These are phyloP conservation scores for Girardia tigrina DNA, from an alignment of 2,888 invertebrate genomes.

Conservation along the genomic window DNA sequence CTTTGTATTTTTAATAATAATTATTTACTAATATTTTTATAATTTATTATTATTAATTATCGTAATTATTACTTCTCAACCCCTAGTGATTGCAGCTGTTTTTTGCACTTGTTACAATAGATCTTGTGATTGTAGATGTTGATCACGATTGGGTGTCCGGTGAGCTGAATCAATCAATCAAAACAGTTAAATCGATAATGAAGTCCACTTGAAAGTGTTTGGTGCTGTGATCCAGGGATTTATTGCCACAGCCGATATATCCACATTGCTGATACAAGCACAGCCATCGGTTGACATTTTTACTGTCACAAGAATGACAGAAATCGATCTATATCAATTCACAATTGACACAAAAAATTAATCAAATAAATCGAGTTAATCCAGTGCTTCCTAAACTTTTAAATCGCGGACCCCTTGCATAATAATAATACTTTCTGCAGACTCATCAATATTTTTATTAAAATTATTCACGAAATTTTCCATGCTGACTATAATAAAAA, in stretches of 20 bases:
- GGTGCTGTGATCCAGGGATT: conserved; percentile 11
- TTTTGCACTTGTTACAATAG: neutral
- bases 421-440: no score
- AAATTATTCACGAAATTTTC: no score
- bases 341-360: no score
- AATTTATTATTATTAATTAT: neutral
- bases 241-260: conserved; percentile 24
- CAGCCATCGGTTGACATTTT: conserved; percentile 4
- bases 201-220: neutral
- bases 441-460: no score
- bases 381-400: no score
- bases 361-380: no score
- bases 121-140: conserved; percentile 20
- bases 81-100: neutral
- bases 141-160: neutral
- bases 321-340: conserved; percentile 14
- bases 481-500: no score
- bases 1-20: neutral
- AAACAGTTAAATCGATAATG: neutral
- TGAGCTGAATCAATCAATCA: neutral
- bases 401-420: no score
- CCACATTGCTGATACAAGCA: conserved; percentile 5
- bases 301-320: conserved; percentile 5
- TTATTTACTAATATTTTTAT: neutral
- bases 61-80: neutral